Base-by-base conservation (phyloP, 2,797 vertebrate genomes). In the Acrossocheilus wenchowensis region DNA sequence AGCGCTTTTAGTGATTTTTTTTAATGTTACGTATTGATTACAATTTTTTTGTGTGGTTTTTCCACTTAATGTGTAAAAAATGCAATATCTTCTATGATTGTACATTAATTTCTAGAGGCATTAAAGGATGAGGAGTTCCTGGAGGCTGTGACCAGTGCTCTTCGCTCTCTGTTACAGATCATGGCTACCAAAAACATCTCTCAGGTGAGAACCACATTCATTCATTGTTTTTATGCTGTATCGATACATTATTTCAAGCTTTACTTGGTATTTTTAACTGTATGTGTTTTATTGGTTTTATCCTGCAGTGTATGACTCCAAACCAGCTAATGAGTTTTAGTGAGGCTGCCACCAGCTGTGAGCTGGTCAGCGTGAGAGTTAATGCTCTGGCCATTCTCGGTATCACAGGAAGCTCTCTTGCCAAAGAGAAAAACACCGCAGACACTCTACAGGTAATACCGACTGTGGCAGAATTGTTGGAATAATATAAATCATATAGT, bases 301-400 rank as follows among this genome's bases (percentile, higher is more conserved):
- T 79, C 23, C 6, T 60, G 57, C 92, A 99, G 98, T 97, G 96
- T 69, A 96, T 99, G 94, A 97, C 94, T 89, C 96, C 97, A 4
- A 96, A 98, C 89, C 97, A 99, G 93, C 94, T 99, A n/a, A 94
- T 99, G 95, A 94, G 92, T 43, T 94, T 99, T 36, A 97, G 97
- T 88, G 96, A 97, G 89, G 95, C 95, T 10, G 96, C 96, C 45
- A 92, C 96, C 80, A 93, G 91, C 73, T 98, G 96, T 78, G 94
- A 95, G 41, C 96, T 96, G 19, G 84, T 94, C 75, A 96, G 97
- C 1, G 95, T 98, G 52, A 94, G 97, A 91, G 96, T 99, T 90
- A 99, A 99, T 0, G 94, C 96, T 0, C 96, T 99, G 75, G 97
- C 98, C 92, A 98, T 99, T 89, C 93, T 98, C 83, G 98, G 98